Evolutionary conservation across 2,888 invertebrate species (phyloP), one percentile per base, ranked within the genome.

Genomic region (Cybosia mesomella): DNA sequence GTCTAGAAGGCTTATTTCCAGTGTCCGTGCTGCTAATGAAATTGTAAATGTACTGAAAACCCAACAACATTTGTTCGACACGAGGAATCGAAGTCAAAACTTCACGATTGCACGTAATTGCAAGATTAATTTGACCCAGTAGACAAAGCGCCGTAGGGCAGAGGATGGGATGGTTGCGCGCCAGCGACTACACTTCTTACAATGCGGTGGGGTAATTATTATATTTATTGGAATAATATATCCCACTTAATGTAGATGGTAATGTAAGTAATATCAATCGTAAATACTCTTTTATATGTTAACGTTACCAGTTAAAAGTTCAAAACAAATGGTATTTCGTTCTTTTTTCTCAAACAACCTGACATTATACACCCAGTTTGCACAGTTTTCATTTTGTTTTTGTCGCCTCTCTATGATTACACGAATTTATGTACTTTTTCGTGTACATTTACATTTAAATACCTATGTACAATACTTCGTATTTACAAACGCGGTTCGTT

Each of bases 341-440:
- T 39, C n/a, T n/a, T n/a, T n/a, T n/a, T 59, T 49, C n/a, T 43
- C 43, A 5, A 60, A 24, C 43, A 24, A 21, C 60, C 43, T 49
- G 28, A 60, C 18, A 60, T 28, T 28, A 49, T 39, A n/a, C 60
- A 43, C 18, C 11, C 59, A 24, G 39, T 22, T 39, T 39, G 34
- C 59, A 59, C 59, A 15, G 24, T 24, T 60, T 53, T 32, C 13
- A 28, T 49, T 61, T 28, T 32, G n/a, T 32, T 53, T 54, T 54
- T 9, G 32, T 21, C n/a, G n/a, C 32, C 49, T 21, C 32, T 32
- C 22, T 43, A 43, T 60, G 22, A 18, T 60, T 49, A 49, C 1
- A n/a, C 60, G 28, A 60, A 28, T 61, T 49, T n/a, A 11, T 28
- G 28, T 28, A 11, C 4, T 49, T 28, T n/a, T 61, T 28, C 43